phyloP scores from a whole-genome alignment of 2,888 invertebrate genomes.

The Amiota mariae region DNA sequence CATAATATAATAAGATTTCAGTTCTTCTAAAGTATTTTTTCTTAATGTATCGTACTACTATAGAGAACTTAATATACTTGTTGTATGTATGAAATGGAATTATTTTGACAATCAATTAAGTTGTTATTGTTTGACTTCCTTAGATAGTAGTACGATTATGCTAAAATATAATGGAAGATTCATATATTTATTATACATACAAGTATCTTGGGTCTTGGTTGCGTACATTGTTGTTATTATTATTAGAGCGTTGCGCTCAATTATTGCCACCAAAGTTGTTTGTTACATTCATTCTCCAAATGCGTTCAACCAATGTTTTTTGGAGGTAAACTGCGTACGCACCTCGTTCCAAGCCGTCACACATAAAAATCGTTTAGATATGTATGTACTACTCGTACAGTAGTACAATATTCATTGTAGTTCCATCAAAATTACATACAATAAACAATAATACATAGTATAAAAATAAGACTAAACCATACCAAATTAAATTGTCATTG shows the following conservation, averaged over 20 bases:
- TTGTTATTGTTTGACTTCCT: neutral
- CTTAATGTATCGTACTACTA: too few species aligned
- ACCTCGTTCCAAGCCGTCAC: neutral
- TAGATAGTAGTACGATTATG: neutral
- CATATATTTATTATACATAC: too few species aligned
- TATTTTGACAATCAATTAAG: neutral
- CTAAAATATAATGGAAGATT: neutral
- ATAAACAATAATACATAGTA: neutral
- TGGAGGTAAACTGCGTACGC: neutral
- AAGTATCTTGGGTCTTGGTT: neutral
- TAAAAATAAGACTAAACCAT: slow-evolving; percentile 31
- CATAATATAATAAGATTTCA: neutral
- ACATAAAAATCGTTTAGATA: neutral
- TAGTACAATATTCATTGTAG: too few species aligned
- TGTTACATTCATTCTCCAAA: too few species aligned
- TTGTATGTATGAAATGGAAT: too few species aligned
- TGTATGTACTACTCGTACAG: too few species aligned
- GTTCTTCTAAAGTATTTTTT: too few species aligned
- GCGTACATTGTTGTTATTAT: too few species aligned
- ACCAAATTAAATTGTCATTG: slow-evolving; percentile 17
- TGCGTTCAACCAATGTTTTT: neutral
- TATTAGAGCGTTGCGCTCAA: too few species aligned
- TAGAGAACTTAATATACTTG: too few species aligned
- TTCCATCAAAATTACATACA: neutral
- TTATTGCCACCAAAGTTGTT: too few species aligned